Conservation (phyloP, 2,113 vertebrate species). For the Synchiropus splendidus region DNA sequence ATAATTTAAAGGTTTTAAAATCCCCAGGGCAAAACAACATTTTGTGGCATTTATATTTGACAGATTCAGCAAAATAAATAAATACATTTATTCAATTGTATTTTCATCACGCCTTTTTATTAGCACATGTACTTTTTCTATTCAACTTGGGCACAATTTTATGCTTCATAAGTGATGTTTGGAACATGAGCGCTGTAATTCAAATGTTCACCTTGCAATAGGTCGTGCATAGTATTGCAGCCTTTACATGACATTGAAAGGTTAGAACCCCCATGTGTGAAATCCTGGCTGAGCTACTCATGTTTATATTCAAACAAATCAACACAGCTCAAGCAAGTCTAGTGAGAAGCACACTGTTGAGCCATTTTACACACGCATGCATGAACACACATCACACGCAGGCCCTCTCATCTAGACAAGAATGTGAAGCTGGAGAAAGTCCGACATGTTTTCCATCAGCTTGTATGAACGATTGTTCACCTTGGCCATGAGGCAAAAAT, state of each 20-base stretch:
- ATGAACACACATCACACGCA: constrained; percentile 13
- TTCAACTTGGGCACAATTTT: too few relatives aligned
- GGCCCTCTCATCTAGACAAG: constrained; percentile 8
- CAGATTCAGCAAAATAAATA: too few relatives aligned
- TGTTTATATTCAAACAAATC: constrained; percentile 49
- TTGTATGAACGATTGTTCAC: neutral
- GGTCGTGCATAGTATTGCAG: neutral
- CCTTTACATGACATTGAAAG: constrained; percentile 33
- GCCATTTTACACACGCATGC: constrained; percentile 23
- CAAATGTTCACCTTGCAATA: too few relatives aligned
- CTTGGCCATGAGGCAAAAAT: too few relatives aligned
- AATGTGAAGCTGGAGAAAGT: constrained; percentile 5
- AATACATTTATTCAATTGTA: too few relatives aligned
- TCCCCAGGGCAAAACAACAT: too few relatives aligned
- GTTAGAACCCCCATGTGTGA: constrained; percentile 22
- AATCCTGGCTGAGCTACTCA: constrained; percentile 5
- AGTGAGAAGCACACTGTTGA: constrained; percentile 22
- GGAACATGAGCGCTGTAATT: too few relatives aligned
- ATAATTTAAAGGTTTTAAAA: too few relatives aligned
- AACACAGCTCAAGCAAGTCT: constrained; percentile 8
- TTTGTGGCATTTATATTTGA: too few relatives aligned
- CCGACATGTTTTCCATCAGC: neutral
- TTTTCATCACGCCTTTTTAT: too few relatives aligned
- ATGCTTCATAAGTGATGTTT: too few relatives aligned
- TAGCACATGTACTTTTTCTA: too few relatives aligned